phyloP scores from a whole-genome alignment of 2,113 vertebrate genomes.

The Phalacrocorax brasilianus region DNA sequence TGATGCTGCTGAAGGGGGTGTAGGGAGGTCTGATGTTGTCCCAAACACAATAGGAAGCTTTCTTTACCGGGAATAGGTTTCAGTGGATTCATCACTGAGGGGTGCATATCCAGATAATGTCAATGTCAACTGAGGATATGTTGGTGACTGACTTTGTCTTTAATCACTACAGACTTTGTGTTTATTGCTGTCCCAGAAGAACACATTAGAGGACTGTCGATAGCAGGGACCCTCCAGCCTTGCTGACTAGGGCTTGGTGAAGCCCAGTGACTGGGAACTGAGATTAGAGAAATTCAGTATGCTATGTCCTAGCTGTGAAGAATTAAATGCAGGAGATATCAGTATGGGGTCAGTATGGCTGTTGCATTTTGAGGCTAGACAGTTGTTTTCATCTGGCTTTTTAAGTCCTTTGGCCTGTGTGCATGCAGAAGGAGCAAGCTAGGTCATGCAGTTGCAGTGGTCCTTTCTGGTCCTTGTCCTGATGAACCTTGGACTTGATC shows the following conservation, averaged over 20 bases:
- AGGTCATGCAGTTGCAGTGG: not conserved
- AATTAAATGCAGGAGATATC: not conserved
- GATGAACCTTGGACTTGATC: rapidly evolving
- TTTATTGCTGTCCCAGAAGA: not conserved
- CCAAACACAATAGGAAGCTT: not conserved
- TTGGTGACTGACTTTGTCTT: not conserved
- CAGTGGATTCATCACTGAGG: not conserved
- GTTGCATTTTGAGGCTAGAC: not conserved
- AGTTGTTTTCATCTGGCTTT: not conserved
- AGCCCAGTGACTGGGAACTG: not conserved
- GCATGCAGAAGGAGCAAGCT: not conserved
- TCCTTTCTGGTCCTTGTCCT: not conserved
- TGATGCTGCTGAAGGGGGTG: not conserved
- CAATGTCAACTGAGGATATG: not conserved
- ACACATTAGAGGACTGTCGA: not conserved
- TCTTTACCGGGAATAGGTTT: not conserved
- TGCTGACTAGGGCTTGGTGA: not conserved
- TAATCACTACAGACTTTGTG: not conserved
- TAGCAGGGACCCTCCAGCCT: not conserved
- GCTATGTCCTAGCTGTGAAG: not conserved
- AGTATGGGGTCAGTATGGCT: not conserved
- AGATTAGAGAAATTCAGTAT: not conserved
- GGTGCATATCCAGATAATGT: not conserved
- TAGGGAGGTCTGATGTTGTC: not conserved
- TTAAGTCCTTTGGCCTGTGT: not conserved